These are phyloP conservation scores for Apeira syringaria DNA, from an alignment of 2,888 invertebrate species.

Conservation along the genomic window DNA sequence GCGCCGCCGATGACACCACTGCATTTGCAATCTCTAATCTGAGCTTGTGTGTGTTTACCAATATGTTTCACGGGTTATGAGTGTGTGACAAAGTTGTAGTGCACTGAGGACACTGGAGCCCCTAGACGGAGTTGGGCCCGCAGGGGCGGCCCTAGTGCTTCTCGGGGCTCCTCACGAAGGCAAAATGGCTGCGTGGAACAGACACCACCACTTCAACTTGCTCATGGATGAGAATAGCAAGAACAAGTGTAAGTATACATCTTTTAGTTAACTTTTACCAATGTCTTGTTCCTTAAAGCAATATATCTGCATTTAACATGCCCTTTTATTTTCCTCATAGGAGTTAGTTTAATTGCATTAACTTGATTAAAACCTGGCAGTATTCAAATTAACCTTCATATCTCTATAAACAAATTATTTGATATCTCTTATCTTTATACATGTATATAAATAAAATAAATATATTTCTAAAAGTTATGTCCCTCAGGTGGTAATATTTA, in stretches of 20 bases:
- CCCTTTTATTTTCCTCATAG: no score
- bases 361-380: no score
- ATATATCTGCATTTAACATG: no score
- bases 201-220: slow-evolving; percentile 88
- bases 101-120: slow-evolving; percentile 85
- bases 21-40: slow-evolving; percentile 66
- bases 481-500: no score
- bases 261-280: no score
- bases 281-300: no score
- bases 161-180: slow-evolving; percentile 84
- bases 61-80: slow-evolving; percentile 79
- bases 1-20: slow-evolving; percentile 79
- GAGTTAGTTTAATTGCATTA: no score
- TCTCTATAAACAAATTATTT: no score
- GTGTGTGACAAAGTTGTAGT: slow-evolving; percentile 81
- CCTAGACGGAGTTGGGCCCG: slow-evolving; percentile 85
- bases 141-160: slow-evolving; percentile 84
- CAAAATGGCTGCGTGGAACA: slow-evolving; percentile 89
- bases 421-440: no score
- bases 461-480: no score
- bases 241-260: slow-evolving; percentile 88
- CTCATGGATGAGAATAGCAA: slow-evolving; percentile 88
- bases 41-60: slow-evolving; percentile 67
- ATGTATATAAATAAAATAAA: no score
- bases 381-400: no score